A percentile compares a stretch with the other conserved stretches of the same genome.
phyloP scores from a whole-genome alignment of 1,140 invertebrate genomes.

The Zaprionus lachaisei region DNA sequence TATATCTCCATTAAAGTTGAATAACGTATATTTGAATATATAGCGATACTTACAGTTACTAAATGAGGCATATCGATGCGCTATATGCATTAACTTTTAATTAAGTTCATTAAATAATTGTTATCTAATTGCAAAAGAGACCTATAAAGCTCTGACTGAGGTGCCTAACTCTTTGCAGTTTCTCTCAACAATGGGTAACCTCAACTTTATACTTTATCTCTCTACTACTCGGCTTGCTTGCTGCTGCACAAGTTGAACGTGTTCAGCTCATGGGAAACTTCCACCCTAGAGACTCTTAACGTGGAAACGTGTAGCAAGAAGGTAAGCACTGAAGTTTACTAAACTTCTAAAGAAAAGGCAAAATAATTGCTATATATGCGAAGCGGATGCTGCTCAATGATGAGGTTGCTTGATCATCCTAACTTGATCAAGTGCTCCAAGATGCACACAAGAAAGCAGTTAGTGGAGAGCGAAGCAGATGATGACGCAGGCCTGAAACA shows the following conservation, averaged over 20 bases:
- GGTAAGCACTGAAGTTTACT: constrained; percentile 5
- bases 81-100: constrained; percentile 5
- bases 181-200: constrained; percentile 30
- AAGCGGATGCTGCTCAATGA: constrained; percentile 55
- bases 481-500: constrained; percentile 42
- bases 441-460: constrained; percentile 27
- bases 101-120: constrained; percentile 19
- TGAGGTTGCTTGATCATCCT: constrained; percentile 48
- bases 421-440: constrained; percentile 52
- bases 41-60: neutral
- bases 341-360: neutral
- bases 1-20: no score
- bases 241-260: no score
- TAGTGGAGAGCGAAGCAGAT: constrained; percentile 25
- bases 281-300: neutral
- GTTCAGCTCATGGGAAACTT: neutral
- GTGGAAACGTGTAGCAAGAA: constrained; percentile 45
- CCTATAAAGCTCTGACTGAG: constrained; percentile 47
- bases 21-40: no score
- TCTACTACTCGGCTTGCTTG: constrained; percentile 12
- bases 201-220: constrained; percentile 2
- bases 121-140: neutral
- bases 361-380: constrained; percentile 23
- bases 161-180: constrained; percentile 16
- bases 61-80: constrained; percentile 15